phyloP scores from a whole-genome alignment of 1,140 invertebrate genomes.

The Sycophaga agraensis region DNA sequence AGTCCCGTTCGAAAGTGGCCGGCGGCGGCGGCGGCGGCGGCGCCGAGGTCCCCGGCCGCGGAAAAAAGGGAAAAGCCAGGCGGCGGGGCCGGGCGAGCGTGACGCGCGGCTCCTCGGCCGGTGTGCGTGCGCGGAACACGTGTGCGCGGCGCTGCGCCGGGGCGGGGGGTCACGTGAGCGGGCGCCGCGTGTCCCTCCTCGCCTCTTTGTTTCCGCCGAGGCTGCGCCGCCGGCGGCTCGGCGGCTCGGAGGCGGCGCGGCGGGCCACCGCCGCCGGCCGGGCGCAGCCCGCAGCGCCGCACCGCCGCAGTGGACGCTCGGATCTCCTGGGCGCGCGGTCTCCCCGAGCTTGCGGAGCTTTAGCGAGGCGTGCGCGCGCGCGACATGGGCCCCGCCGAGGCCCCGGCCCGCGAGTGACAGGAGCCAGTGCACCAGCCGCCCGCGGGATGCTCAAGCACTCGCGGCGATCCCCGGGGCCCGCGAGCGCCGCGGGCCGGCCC shows the following conservation, averaged over 20 bases:
- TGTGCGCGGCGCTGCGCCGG: constrained; percentile 12
- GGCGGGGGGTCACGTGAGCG: constrained; percentile 33
- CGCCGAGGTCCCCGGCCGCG: not conserved
- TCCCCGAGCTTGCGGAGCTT: too few species aligned
- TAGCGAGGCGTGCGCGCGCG: not conserved
- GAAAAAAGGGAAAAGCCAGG: not conserved
- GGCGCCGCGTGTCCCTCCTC: constrained; percentile 5
- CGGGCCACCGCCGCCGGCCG: too few species aligned
- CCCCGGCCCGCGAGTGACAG: too few species aligned
- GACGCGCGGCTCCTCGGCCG: too few species aligned
- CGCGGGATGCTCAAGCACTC: constrained; percentile 49
- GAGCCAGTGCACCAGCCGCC: not conserved
- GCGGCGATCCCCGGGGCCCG: constrained; percentile 16
- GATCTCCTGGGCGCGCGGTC: constrained; percentile 34
- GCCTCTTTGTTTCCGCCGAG: constrained; percentile 23
- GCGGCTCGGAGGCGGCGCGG: too few species aligned
- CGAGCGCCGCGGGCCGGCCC: not conserved
- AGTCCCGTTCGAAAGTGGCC: too few species aligned
- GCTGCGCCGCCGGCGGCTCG: too few species aligned
- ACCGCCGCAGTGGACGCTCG: constrained; percentile 33
- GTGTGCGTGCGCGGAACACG: constrained; percentile 12
- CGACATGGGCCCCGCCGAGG: too few species aligned
- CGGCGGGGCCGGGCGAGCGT: too few species aligned
- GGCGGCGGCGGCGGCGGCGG: too few species aligned
- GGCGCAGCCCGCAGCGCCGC: too few species aligned